Evolutionary conservation across 1,140 invertebrate genomes (phyloP).

Genomic region (Bombus confusus): DNA sequence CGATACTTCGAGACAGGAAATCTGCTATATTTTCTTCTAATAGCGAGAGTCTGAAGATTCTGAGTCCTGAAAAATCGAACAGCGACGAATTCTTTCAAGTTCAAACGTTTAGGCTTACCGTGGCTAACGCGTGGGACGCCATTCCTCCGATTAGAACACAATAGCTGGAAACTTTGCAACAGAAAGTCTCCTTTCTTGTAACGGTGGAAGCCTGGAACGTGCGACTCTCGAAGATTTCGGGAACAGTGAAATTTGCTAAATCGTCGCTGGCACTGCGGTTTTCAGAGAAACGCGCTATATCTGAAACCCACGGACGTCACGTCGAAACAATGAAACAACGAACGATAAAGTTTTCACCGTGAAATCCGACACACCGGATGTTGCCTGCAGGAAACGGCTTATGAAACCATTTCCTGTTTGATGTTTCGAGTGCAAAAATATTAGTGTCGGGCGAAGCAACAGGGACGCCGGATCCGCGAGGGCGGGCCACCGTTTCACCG

Average conservation of each 20-base stretch:
- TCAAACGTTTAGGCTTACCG: too few species aligned
- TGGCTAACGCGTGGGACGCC: too few species aligned
- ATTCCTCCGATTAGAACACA: background rate
- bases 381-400: slow-evolving; percentile 55
- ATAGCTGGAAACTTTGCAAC: background rate
- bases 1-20: fast-evolving
- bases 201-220: background rate
- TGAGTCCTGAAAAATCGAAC: too few species aligned
- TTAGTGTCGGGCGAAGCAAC: slow-evolving; percentile 7
- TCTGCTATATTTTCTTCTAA: too few species aligned
- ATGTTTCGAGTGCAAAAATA: slow-evolving; percentile 47
- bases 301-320: background rate
- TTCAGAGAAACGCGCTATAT: background rate
- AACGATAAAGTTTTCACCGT: slow-evolving; percentile 51
- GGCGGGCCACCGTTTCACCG: background rate
- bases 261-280: background rate
- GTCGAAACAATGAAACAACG: slow-evolving; percentile 55
- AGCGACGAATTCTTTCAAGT: too few species aligned
- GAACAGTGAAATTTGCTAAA: background rate
- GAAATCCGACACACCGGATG: slow-evolving; percentile 53
- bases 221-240: too few species aligned
- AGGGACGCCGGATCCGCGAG: background rate
- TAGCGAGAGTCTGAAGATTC: too few species aligned
- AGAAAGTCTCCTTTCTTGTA: background rate
- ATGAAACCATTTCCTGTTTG: slow-evolving; percentile 62